These are phyloP conservation scores for Forpus xanthops DNA, from an alignment of 2,797 vertebrate species.

Conservation along the genomic window DNA sequence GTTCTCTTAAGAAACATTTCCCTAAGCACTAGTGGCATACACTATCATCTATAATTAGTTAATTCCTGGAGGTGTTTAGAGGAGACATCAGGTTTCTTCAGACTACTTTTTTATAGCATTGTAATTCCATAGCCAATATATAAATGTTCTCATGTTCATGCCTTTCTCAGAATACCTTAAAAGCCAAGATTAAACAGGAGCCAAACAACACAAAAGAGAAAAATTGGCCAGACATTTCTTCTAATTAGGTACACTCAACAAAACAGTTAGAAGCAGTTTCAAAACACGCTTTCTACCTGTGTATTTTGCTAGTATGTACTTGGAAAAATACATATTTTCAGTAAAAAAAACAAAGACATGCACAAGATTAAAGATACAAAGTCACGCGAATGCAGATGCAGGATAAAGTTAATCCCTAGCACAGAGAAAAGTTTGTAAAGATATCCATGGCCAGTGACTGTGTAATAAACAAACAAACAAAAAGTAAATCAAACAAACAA, in stretches of 20 bases:
- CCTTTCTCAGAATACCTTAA: not conserved
- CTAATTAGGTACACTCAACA: conserved; percentile 5
- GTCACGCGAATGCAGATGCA: not conserved
- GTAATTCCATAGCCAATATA: not conserved
- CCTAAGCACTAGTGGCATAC: not conserved
- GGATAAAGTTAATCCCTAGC: not conserved
- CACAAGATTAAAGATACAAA: not conserved
- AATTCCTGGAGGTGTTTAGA: not conserved
- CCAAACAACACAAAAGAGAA: not conserved
- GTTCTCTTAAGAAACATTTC: not conserved
- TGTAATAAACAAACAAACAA: not conserved
- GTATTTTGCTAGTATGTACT: conserved; percentile 26
- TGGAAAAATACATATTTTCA: not conserved
- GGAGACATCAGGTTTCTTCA: not conserved
- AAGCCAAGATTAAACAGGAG: not conserved
- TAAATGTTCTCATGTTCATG: not conserved
- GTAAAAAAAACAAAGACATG: conserved; percentile 32
- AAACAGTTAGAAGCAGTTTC: conserved; percentile 29
- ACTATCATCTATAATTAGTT: not conserved
- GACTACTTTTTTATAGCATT: not conserved
- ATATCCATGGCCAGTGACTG: not conserved
- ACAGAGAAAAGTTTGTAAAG: not conserved
- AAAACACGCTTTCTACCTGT: conserved; percentile 26
- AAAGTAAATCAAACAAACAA: accelerated
- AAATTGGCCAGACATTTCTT: not conserved